phyloP scores from a whole-genome alignment of 2,797 vertebrate genomes.

The Oryzias sinensis region DNA sequence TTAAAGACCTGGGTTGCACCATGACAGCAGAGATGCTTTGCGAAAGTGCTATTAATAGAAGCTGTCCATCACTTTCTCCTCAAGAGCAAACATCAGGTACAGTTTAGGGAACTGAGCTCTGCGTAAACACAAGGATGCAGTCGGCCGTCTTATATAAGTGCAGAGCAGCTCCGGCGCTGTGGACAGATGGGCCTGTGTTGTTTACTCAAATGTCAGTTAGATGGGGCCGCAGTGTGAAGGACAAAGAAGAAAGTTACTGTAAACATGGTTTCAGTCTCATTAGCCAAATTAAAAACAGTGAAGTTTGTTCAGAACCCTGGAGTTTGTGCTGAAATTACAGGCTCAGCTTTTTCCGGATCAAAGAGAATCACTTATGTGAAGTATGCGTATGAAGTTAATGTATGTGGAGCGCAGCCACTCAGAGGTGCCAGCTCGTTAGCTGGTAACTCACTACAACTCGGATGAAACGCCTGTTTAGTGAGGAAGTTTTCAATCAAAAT shows the following conservation, averaged over 20 bases:
- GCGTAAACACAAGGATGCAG: constrained; percentile 12
- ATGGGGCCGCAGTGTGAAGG: constrained; percentile 14
- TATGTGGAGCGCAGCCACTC: constrained; percentile 25
- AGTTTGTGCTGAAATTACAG: constrained; percentile 41
- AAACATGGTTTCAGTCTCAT: constrained; percentile 40
- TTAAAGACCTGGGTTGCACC: constrained; percentile 45
- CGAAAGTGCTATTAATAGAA: constrained; percentile 47
- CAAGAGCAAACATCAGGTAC: constrained; percentile 12
- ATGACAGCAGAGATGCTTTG: constrained; percentile 42
- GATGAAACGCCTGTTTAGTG: too few relatives aligned
- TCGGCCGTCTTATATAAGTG: constrained; percentile 1
- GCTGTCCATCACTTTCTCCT: constrained; percentile 7
- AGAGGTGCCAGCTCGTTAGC: neutral
- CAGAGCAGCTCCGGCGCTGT: neutral
- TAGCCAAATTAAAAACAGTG: constrained; percentile 54
- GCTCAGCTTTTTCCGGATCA: constrained; percentile 64
- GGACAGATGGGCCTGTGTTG: neutral
- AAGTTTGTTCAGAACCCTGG: constrained; percentile 28
- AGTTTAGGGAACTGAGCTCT: constrained; percentile 11
- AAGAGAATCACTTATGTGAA: constrained; percentile 59
- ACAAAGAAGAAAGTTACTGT: constrained; percentile 20
- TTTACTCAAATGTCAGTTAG: neutral
- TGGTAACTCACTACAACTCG: too few relatives aligned
- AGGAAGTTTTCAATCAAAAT: too few relatives aligned
- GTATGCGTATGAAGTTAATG: constrained; percentile 27